Conservation (phyloP, 2,797 vertebrate species). For the Merluccius polli region DNA sequence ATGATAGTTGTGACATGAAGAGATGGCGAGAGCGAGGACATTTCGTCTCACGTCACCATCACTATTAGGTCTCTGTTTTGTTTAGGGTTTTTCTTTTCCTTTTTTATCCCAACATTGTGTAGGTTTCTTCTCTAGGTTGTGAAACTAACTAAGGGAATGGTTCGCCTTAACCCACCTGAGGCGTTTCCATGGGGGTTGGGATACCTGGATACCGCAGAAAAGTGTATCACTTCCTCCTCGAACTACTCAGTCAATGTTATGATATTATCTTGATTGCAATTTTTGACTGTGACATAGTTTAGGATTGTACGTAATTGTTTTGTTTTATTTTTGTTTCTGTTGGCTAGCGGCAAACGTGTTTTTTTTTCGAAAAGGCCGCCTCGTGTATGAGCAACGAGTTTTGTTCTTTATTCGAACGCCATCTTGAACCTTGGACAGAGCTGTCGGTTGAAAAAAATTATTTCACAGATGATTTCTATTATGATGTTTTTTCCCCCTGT, state of each 20-base stretch:
- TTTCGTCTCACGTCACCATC: too few species aligned
- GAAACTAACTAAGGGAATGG: neutral
- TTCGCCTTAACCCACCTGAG: neutral
- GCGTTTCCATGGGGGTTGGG: neutral
- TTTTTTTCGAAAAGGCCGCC: conserved; percentile 45
- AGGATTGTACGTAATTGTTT: conserved; percentile 55
- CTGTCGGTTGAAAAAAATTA: conserved; percentile 54
- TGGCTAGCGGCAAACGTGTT: conserved; percentile 43
- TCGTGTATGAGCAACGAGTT: conserved; percentile 54
- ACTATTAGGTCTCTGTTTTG: too few species aligned
- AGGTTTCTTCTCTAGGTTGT: too few species aligned
- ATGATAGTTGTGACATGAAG: too few species aligned
- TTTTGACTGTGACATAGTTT: conserved; percentile 65
- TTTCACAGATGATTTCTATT: conserved; percentile 69
- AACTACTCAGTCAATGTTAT: conserved; percentile 65
- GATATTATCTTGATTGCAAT: conserved; percentile 54
- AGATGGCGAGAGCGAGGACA: too few species aligned
- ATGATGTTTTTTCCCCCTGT: conserved; percentile 66
- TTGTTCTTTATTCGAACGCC: conserved; percentile 54
- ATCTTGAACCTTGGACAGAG: conserved; percentile 56
- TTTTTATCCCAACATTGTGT: too few species aligned
- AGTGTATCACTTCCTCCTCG: conserved; percentile 60
- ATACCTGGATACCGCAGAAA: conserved; percentile 25
- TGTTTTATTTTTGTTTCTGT: conserved; percentile 17
- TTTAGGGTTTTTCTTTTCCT: too few species aligned